phyloP scores from a whole-genome alignment of 2,797 vertebrate species.

The Mormyrus hasselquistii region DNA sequence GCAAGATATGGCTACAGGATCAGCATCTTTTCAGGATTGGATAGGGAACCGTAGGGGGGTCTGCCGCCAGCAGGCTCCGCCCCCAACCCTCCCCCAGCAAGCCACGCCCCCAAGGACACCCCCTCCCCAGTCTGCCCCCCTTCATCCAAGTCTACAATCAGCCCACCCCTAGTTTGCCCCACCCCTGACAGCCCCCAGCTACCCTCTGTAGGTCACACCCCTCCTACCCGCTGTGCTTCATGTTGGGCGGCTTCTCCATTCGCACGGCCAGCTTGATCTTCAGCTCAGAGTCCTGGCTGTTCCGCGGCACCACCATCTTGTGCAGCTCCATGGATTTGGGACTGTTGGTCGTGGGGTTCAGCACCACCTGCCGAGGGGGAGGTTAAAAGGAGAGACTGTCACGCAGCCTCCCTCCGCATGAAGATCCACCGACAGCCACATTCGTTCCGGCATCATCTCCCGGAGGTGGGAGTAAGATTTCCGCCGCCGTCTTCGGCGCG shows the following conservation, averaged over 20 bases:
- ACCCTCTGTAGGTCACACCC: background rate
- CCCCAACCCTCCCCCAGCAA: background rate
- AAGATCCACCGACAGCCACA: background rate
- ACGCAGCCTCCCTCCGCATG: no score
- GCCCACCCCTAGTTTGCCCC: background rate
- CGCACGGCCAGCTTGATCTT: slow-evolving; percentile 88
- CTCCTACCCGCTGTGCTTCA: slow-evolving; percentile 91
- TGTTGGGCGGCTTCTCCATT: slow-evolving; percentile 95
- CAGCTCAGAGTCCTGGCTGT: slow-evolving; percentile 85
- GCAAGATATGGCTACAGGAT: background rate
- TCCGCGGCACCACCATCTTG: slow-evolving; percentile 89
- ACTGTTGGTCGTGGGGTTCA: slow-evolving; percentile 85
- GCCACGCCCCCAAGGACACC: background rate
- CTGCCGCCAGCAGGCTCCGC: background rate
- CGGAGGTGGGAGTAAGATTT: background rate
- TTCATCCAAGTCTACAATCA: background rate
- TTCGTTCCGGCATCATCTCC: background rate
- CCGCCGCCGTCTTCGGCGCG: background rate
- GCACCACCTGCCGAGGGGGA: slow-evolving; percentile 68
- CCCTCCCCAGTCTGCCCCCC: background rate
- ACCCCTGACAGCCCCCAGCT: background rate
- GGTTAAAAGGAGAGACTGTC: background rate
- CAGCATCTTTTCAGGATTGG: background rate
- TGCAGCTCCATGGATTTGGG: slow-evolving; percentile 84
- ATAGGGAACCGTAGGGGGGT: background rate